phyloP scores from a whole-genome alignment of 2,888 invertebrate species.

The Cataglyphis albicans region DNA sequence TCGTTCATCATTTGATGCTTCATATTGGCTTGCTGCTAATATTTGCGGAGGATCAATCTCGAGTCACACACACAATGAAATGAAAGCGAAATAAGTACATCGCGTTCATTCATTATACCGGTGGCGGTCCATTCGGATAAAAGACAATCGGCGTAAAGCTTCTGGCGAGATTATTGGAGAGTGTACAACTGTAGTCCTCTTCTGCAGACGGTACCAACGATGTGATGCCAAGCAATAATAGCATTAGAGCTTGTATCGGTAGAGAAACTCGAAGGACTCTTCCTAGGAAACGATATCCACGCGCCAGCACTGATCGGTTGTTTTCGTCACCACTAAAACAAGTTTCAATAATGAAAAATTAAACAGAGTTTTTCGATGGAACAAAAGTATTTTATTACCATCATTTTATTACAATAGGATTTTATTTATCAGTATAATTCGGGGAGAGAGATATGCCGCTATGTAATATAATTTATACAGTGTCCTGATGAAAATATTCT shows the following conservation, averaged over 20 bases:
- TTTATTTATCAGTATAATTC: background rate
- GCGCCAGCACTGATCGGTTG: conserved; percentile 89
- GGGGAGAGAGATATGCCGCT: background rate
- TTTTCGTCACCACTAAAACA: conserved; percentile 86
- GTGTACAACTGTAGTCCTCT: conserved; percentile 94
- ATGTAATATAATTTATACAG: too few relatives aligned
- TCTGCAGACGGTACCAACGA: conserved; percentile 96
- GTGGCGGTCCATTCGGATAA: conserved; percentile 97
- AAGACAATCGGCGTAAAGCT: conserved; percentile 95
- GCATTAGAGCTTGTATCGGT: conserved; percentile 97
- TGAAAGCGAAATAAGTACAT: background rate
- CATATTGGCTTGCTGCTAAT: conserved; percentile 26
- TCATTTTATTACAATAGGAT: background rate
- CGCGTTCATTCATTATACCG: conserved; percentile 88
- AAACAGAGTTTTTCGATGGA: background rate
- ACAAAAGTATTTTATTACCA: background rate
- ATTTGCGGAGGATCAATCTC: conserved; percentile 7
- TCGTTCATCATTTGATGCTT: background rate
- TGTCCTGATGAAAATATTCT: too few relatives aligned
- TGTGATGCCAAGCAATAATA: conserved; percentile 96
- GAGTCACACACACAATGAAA: background rate
- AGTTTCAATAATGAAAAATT: conserved; percentile 15
- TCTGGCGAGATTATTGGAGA: conserved; percentile 93
- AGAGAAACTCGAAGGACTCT: conserved; percentile 96
- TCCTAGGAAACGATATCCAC: conserved; percentile 94